Base-by-base conservation (phyloP, 1,140 invertebrate species). In the Ceratosolen solmsi region DNA sequence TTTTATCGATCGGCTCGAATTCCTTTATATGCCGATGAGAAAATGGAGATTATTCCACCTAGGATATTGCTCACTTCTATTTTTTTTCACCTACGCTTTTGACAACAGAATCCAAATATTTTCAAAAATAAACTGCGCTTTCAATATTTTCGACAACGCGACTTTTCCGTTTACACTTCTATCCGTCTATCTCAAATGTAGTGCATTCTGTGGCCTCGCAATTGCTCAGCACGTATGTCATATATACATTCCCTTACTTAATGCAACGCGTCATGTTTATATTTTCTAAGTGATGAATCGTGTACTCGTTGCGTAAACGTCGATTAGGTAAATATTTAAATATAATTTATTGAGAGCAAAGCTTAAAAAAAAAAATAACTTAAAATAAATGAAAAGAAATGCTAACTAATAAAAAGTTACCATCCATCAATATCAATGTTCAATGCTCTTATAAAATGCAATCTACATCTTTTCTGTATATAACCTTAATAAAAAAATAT, bases 21-120 rank as follows among this genome's bases (percentile, higher is more conserved):
- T 58, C 36, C 77, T 58, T 73, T 73, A 65, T 74, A 36, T 54
- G 5, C 33, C 70, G 41, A 78, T 54, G 60, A 51, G 54, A 78
- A 51, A 74, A 49, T 65, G 17, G 3, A 76, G 36, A 25, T 17
- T 51, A 72, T 72, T 72, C 38, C 25, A 13, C 9, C 8, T 30
- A 25, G 13, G 1, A 36, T 36, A 17, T 20, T 33, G 30, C 30
- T 63, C 27, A 2, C 27, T 0, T 33, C 11, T 33, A n/a, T 22
- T 54, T 15, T 74, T 56, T 41, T 33, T 75, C 25, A 2, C 38
- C 2, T 9, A 7, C 11, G 11, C 41, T 3, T 41, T 70, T 70
- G 20, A 13, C 36, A 41, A 5, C 36, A n/a, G 36, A 4, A 1
- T 30, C 60, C n/a, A 25, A 4, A n/a, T n/a, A n/a, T n/a, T n/a